phyloP scores from a whole-genome alignment of 2,888 invertebrate genomes.

The Euproctis similis region DNA sequence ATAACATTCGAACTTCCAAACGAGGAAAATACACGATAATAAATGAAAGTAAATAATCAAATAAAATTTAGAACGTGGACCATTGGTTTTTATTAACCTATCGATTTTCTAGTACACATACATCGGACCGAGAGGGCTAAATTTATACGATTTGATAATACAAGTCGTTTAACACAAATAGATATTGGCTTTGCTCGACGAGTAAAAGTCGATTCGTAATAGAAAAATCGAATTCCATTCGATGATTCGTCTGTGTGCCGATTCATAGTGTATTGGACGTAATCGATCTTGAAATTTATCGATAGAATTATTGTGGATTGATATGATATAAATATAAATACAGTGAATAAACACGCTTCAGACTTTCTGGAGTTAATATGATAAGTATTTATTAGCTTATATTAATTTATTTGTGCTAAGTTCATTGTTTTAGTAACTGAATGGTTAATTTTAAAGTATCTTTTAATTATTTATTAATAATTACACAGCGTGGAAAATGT shows the following conservation, averaged over 20 bases:
- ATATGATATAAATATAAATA: too few species aligned
- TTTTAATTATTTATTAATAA: too few species aligned
- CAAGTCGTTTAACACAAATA: constrained; percentile 18
- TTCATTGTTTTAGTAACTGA: too few species aligned
- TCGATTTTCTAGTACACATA: constrained; percentile 18
- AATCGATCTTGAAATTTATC: too few species aligned
- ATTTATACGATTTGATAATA: constrained; percentile 17
- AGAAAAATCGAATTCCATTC: constrained; percentile 12
- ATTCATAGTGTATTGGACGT: constrained; percentile 1
- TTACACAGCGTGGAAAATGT: too few species aligned
- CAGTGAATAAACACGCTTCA: too few species aligned
- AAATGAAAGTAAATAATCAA: constrained; percentile 8
- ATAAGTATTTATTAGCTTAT: too few species aligned
- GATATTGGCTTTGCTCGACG: constrained; percentile 10
- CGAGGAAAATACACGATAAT: constrained; percentile 6
- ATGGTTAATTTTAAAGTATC: too few species aligned
- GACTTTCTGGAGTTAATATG: too few species aligned
- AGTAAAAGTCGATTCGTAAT: constrained; percentile 12
- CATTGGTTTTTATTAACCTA: constrained; percentile 19
- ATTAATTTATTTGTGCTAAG: too few species aligned
- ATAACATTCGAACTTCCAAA: constrained; percentile 1
- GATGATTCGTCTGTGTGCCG: constrained; percentile 9
- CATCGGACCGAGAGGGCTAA: constrained; percentile 5
- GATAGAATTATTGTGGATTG: too few species aligned
- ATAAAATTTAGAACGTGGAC: constrained; percentile 8